phyloP scores from a whole-genome alignment of 2,113 vertebrate species.

The Nicator chloris region DNA sequence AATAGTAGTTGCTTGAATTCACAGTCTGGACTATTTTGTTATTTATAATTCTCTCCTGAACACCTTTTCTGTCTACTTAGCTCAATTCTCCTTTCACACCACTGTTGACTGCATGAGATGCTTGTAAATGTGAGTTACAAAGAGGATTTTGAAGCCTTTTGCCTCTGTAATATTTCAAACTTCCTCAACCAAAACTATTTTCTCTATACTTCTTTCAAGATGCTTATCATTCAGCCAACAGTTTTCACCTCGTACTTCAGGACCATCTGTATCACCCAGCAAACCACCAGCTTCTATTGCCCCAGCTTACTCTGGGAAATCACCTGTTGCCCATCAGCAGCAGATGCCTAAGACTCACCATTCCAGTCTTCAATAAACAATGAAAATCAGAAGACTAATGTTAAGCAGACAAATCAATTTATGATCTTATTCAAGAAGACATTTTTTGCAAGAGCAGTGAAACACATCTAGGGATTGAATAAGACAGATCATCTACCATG shows the following conservation, averaged over 20 bases:
- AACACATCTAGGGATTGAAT: neutral
- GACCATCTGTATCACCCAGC: neutral
- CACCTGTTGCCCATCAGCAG: neutral
- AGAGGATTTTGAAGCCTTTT: neutral
- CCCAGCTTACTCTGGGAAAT: neutral
- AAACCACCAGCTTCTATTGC: neutral
- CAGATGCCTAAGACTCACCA: neutral
- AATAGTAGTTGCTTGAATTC: neutral
- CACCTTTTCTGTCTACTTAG: neutral
- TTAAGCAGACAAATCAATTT: neutral
- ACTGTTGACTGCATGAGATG: neutral
- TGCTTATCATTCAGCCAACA: neutral
- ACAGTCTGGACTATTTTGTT: neutral
- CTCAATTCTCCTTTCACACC: neutral
- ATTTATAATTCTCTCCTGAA: neutral
- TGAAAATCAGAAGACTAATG: neutral
- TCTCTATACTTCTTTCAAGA: neutral
- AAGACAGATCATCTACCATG: neutral
- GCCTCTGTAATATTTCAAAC: neutral
- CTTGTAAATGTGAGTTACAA: neutral
- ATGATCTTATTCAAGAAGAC: neutral
- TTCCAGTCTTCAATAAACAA: neutral
- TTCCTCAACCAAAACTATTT: neutral
- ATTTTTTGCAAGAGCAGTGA: neutral
- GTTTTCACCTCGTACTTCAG: neutral